A percentile compares a stretch with the other conserved stretches of the same genome.
Conservation (phyloP, 64 coral and sea anemone genomes). For the Actinia tenebrosa region DNA sequence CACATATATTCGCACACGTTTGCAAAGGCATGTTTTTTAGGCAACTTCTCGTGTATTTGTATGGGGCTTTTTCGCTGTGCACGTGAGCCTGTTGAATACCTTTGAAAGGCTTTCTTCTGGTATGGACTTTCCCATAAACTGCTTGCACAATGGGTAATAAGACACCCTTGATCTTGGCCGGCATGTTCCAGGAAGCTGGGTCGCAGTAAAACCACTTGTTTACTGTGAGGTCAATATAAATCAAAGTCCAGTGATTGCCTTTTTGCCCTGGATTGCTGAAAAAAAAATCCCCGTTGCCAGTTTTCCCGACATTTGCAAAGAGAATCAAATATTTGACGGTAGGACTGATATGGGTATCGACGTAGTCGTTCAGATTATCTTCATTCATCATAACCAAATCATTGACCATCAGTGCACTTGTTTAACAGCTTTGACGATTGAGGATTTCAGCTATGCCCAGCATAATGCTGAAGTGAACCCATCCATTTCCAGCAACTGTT, state of each 20-base stretch:
- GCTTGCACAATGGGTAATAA: slow-evolving; percentile 34
- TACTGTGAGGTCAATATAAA: slow-evolving; percentile 34
- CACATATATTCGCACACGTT: slow-evolving; percentile 44
- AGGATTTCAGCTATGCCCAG: slow-evolving; percentile 32
- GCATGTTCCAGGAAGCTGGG: slow-evolving; percentile 51
- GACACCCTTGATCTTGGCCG: slow-evolving; percentile 18
- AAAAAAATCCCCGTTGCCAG: slow-evolving; percentile 17
- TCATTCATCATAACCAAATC: slow-evolving; percentile 26
- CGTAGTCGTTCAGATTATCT: slow-evolving; percentile 20
- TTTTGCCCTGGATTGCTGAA: slow-evolving; percentile 23
- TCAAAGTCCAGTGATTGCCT: slow-evolving; percentile 52
- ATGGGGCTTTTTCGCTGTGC: not conserved
- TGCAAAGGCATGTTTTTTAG: slow-evolving; percentile 43
- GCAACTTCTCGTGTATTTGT: slow-evolving; percentile 8
- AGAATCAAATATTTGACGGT: slow-evolving; percentile 13
- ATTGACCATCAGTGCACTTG: slow-evolving; percentile 28
- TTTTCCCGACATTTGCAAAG: slow-evolving; percentile 13
- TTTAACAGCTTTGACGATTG: not conserved
- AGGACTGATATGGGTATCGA: slow-evolving; percentile 33
- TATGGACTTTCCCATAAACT: not conserved
- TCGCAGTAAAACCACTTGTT: slow-evolving; percentile 67
- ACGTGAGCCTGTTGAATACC: too few species aligned
- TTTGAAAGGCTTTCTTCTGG: slow-evolving; percentile 12
- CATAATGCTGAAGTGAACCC: slow-evolving; percentile 13
- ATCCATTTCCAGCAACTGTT: slow-evolving; percentile 34